Evolutionary conservation across 2,797 vertebrate genomes (phyloP).

Genomic region (Lithobates pipiens): DNA sequence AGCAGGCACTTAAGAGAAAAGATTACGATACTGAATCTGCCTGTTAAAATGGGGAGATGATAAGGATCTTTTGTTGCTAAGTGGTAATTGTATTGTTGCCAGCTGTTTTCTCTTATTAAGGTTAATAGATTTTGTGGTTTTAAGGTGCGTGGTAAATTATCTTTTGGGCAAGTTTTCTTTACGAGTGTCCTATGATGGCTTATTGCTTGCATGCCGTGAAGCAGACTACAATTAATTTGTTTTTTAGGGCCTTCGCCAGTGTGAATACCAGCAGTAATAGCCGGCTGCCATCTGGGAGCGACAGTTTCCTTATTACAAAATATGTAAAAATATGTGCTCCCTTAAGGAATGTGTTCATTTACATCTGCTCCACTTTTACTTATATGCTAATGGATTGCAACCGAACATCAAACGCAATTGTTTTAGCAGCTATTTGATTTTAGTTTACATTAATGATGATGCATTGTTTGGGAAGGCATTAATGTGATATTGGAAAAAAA

Average conservation of each 20-base stretch:
- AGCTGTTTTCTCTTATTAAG: conserved; percentile 63
- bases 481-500: conserved; percentile 25
- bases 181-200: conserved; percentile 79
- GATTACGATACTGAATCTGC: conserved; percentile 50
- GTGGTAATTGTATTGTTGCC: conserved; percentile 61
- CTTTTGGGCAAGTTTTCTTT: conserved; percentile 72
- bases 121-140: conserved; percentile 63
- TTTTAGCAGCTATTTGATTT: conserved; percentile 55
- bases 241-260: conserved; percentile 84
- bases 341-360: conserved; percentile 83
- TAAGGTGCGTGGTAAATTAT: conserved; percentile 62
- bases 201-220: conserved; percentile 81
- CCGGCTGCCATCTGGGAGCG: conserved; percentile 82
- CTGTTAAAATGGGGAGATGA: conserved; percentile 59
- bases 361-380: conserved; percentile 84
- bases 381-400: conserved; percentile 86
- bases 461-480: conserved; percentile 50
- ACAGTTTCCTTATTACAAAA: conserved; percentile 87
- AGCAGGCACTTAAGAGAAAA: conserved; percentile 36
- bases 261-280: conserved; percentile 82
- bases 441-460: conserved; percentile 57
- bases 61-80: conserved; percentile 61
- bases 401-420: conserved; percentile 78
- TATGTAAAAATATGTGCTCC: conserved; percentile 89
- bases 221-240: conserved; percentile 85